Evolutionary conservation across 2,888 invertebrate genomes (phyloP), one percentile per base, ranked within the genome.

Genomic region (Cheilosia impressa): DNA sequence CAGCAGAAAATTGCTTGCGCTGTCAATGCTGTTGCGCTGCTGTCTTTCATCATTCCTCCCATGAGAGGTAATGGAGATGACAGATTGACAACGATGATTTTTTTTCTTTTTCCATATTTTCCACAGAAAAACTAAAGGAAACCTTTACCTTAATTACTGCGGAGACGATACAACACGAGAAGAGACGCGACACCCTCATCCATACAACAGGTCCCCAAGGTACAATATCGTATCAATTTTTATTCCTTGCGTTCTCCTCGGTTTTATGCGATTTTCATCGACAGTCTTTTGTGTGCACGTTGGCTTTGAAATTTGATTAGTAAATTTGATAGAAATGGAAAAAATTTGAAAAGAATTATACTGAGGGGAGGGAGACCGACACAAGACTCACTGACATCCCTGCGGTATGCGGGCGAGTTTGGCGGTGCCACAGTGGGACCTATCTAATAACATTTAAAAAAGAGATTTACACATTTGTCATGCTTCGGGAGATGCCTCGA

Each of bases 21-120:
- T 60, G 76, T 58, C 76, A 79, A 79, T 72, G 58, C 65, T 66
- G 69, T 76, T 76, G n/a, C 43, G 43, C 43, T 43, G 24, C 62
- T 68, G 57, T 68, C 76, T 77, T 76, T 66, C 71, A 71, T 77
- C 76, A 81, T 69, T 38, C 31, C 66, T 82, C 77, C 78, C 77
- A 53, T 47, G 78, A 72, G 78, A 82, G 31, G 78, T 66, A 78
- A 78, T 60, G 72, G 41, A 77, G 63, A 81, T 75, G 80, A 69
- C 62, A 69, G 68, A 81, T 62, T 77, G 82, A 77, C 82, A 77
- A 71, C 57, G 63, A 71, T 53, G 43, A 9, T 22, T 45, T 45
- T 53, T 24, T 22, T n/a, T n/a, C n/a, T n/a, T n/a, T n/a, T n/a
- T n/a, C n/a, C 34, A 4, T 60, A n/a, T 72, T 19, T 19, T 15